Evolutionary conservation across 2,888 invertebrate species (phyloP).

Genomic region (Xestia rhomboidea): DNA sequence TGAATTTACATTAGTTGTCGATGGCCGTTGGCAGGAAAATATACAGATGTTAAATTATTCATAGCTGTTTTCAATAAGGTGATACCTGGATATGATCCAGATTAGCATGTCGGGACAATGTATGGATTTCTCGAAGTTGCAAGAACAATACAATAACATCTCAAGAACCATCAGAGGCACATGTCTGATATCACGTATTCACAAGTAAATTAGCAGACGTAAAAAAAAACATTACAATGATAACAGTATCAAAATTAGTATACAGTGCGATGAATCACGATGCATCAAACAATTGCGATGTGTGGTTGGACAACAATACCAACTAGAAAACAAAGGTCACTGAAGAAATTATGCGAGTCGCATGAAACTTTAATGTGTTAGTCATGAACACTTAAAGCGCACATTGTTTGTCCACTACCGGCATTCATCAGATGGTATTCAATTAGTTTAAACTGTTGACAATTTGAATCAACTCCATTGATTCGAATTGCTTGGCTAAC

Average conservation of each 20-base stretch:
- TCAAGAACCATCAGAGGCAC: constrained; percentile 18
- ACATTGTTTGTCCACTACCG: constrained; percentile 64
- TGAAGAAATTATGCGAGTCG: constrained; percentile 79
- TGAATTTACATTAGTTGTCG: constrained; percentile 64
- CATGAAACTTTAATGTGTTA: constrained; percentile 84
- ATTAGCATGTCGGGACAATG: constrained; percentile 23
- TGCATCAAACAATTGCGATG: constrained; percentile 69
- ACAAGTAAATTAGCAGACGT: constrained; percentile 49
- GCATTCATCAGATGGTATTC: constrained; percentile 61
- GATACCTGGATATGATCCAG: constrained; percentile 39
- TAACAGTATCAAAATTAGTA: constrained; percentile 67
- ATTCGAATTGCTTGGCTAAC: constrained; percentile 67
- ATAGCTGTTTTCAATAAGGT: constrained; percentile 35
- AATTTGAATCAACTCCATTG: constrained; percentile 66
- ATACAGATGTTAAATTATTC: constrained; percentile 53
- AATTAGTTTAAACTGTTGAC: constrained; percentile 68
- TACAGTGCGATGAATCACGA: constrained; percentile 78
- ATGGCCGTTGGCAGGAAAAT: constrained; percentile 46
- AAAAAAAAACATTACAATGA: constrained; percentile 57
- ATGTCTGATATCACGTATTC: constrained; percentile 64
- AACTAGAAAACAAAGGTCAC: constrained; percentile 82
- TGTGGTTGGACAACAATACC: constrained; percentile 77
- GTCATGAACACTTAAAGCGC: constrained; percentile 74
- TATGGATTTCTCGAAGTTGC: constrained; percentile 36
- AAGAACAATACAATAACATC: constrained; percentile 19